Evolutionary conservation across 64 coral and sea anemone species (phyloP).

Genomic region (Anthopleura sola): DNA sequence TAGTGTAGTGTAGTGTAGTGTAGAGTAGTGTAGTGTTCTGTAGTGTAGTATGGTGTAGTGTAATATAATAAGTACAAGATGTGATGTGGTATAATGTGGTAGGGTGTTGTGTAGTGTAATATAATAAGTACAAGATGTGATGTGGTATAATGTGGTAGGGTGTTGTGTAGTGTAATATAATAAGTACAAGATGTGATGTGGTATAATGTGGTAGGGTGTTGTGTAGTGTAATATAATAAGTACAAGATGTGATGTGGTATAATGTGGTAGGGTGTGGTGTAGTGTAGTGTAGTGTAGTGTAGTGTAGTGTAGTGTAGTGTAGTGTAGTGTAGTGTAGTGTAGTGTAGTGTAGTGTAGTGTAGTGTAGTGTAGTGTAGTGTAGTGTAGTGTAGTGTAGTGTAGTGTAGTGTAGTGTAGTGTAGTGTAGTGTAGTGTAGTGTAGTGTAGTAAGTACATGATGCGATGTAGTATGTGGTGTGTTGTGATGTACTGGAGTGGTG

Average conservation of each 20-base stretch:
- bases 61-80: no score
- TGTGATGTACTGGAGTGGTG: no score
- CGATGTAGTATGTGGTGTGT: no score
- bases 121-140: no score
- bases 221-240: no score
- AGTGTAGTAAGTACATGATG: not conserved
- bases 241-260: no score
- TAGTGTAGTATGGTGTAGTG: no score
- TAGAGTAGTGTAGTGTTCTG: no score
- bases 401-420: slow-evolving; percentile 26
- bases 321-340: slow-evolving; percentile 36
- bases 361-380: slow-evolving; percentile 46
- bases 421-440: slow-evolving; percentile 18
- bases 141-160: not conserved
- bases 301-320: slow-evolving; percentile 23
- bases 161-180: no score
- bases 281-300: slow-evolving; percentile 13
- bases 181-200: no score
- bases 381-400: slow-evolving; percentile 31
- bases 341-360: slow-evolving; percentile 31
- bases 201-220: no score
- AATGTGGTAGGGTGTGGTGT: not conserved
- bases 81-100: not conserved
- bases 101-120: not conserved
- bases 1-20: no score